A percentile compares a stretch with the other conserved stretches of the same genome.
These are phyloP conservation scores for Drosophila teissieri DNA, from an alignment of 1,140 invertebrate species.

Conservation along the genomic window DNA sequence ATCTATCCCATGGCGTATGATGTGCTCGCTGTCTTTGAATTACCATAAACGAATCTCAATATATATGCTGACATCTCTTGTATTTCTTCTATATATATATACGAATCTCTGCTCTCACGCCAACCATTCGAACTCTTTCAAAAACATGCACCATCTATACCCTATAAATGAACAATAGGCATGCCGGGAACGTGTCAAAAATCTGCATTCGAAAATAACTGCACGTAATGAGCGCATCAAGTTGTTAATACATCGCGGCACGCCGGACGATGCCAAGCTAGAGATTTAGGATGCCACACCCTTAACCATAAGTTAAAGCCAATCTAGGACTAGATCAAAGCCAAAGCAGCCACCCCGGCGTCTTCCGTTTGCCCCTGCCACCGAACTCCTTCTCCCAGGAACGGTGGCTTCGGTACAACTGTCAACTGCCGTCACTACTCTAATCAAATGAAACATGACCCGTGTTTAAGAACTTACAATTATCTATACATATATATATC, in stretches of 20 bases:
- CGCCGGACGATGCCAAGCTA: slow-evolving; percentile 88
- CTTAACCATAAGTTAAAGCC: slow-evolving; percentile 52
- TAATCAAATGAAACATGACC: slow-evolving; percentile 62
- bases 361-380: slow-evolving; percentile 24
- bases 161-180: slow-evolving; percentile 86
- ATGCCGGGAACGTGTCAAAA: slow-evolving; percentile 93
- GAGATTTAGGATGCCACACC: slow-evolving; percentile 73
- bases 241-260: slow-evolving; percentile 92
- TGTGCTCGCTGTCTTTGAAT: slow-evolving; percentile 59
- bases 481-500: slow-evolving; percentile 52
- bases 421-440: slow-evolving; percentile 51
- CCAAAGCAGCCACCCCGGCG: slow-evolving; percentile 70
- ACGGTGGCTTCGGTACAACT: slow-evolving; percentile 23
- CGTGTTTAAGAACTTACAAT: slow-evolving; percentile 60
- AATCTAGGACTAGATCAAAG: slow-evolving; percentile 68
- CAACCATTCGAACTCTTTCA: slow-evolving; percentile 50
- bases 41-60: slow-evolving; percentile 57
- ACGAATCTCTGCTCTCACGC: slow-evolving; percentile 53
- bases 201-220: slow-evolving; percentile 94
- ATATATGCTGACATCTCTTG: slow-evolving; percentile 59
- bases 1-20: slow-evolving; percentile 53
- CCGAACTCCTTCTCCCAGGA: slow-evolving; percentile 25
- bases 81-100: slow-evolving; percentile 62
- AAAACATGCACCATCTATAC: slow-evolving; percentile 56
- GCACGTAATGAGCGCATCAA: slow-evolving; percentile 94